Percentiles rank a stretch among this genome's conserved stretches.
phyloP scores from a whole-genome alignment of 2,113 vertebrate genomes.

The Rattus rattus region DNA sequence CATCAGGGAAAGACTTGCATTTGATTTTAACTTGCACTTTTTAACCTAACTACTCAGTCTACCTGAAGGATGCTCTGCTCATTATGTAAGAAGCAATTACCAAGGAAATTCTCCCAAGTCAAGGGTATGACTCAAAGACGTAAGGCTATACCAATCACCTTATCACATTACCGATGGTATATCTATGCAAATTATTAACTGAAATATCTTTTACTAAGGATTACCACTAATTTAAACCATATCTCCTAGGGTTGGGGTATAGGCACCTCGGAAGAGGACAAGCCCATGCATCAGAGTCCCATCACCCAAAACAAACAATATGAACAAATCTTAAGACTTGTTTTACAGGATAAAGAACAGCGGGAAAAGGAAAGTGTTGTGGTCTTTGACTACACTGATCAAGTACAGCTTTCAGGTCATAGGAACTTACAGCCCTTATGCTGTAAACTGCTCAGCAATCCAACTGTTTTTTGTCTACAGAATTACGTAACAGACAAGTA shows the following conservation, averaged over 20 bases:
- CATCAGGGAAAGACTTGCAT: background rate
- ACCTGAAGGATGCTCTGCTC: background rate
- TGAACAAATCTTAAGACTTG: background rate
- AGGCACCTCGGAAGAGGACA: background rate
- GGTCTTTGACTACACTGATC: background rate
- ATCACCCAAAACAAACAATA: background rate
- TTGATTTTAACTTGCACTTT: background rate
- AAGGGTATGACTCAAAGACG: background rate
- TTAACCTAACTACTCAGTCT: background rate
- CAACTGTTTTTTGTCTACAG: background rate
- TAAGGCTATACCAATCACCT: background rate
- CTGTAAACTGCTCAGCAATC: background rate
- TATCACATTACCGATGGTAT: background rate
- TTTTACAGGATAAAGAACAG: background rate
- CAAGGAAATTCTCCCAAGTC: background rate
- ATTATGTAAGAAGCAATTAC: background rate
- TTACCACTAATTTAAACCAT: constrained; percentile 27
- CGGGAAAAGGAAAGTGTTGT: background rate
- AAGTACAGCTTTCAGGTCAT: background rate
- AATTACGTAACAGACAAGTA: background rate
- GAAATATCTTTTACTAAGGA: background rate
- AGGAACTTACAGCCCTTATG: background rate
- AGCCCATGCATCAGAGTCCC: background rate
- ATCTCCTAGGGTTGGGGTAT: too few relatives aligned
- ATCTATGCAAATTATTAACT: background rate